These are phyloP conservation scores for Tanypteryx hageni DNA, from an alignment of 2,888 invertebrate species.

Conservation along the genomic window DNA sequence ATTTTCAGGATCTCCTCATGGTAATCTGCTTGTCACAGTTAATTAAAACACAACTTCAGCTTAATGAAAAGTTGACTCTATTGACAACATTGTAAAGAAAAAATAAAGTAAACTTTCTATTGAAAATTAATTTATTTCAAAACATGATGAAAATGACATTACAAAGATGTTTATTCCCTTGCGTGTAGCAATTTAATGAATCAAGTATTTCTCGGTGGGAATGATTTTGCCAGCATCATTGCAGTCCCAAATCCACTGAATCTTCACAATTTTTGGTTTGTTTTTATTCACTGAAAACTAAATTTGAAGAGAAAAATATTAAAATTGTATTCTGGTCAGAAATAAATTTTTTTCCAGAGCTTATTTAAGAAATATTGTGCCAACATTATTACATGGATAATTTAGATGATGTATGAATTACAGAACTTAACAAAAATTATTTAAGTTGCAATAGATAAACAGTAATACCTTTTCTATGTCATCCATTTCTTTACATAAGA, in stretches of 20 bases:
- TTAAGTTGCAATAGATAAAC: not conserved
- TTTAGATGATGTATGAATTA: not conserved
- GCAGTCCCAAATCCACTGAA: constrained; percentile 81
- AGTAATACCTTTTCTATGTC: not conserved
- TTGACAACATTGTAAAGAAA: constrained; percentile 79
- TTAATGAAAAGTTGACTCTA: constrained; percentile 96
- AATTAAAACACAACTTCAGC: constrained; percentile 95
- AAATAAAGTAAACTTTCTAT: constrained; percentile 33
- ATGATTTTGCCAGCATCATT: constrained; percentile 73
- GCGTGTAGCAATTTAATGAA: not conserved
- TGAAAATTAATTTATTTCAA: constrained; percentile 44
- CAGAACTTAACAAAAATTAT: no score
- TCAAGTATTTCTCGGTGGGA: constrained; percentile 65
- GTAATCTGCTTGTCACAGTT: constrained; percentile 96
- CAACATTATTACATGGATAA: no score
- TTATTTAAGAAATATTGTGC: no score
- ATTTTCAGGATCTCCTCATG: constrained; percentile 91
- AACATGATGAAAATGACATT: not conserved
- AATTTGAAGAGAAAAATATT: constrained; percentile 66
- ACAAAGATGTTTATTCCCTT: no score
- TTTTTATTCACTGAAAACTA: constrained; percentile 73
- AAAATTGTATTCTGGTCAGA: not conserved
- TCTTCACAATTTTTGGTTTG: constrained; percentile 75
- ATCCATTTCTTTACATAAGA: not conserved
- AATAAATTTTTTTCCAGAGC: no score